These are phyloP conservation scores for Meda fulgida DNA, from an alignment of 2,797 vertebrate species.

Conservation along the genomic window DNA sequence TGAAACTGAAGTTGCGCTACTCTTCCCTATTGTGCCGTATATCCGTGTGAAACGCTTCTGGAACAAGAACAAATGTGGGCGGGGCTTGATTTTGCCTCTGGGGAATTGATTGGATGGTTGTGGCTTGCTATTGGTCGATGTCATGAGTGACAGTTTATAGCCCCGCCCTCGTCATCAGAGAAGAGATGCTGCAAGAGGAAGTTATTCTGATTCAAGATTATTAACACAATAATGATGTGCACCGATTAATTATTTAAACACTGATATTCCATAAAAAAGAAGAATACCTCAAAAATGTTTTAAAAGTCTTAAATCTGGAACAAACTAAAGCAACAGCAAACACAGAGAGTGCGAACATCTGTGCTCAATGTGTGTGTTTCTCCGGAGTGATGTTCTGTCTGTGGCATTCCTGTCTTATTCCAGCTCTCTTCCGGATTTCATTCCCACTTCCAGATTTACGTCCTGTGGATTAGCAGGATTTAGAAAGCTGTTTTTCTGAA, in stretches of 20 bases:
- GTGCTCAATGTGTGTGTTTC: conserved; percentile 39
- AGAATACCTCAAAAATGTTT: not conserved
- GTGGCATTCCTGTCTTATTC: conserved; percentile 29
- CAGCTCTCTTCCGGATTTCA: conserved; percentile 61
- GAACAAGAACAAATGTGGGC: not conserved
- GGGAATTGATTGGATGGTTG: too few species aligned
- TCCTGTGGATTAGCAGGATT: conserved; percentile 72
- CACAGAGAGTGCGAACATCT: conserved; percentile 24
- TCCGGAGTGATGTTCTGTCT: conserved; percentile 33
- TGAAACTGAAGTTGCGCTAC: not conserved
- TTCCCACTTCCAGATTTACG: conserved; percentile 63
- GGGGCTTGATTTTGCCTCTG: too few species aligned
- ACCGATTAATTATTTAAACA: not conserved
- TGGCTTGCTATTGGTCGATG: too few species aligned
- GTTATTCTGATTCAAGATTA: too few species aligned
- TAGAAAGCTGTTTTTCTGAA: conserved; percentile 52
- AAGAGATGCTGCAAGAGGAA: too few species aligned
- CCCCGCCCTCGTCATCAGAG: too few species aligned
- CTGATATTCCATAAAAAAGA: not conserved
- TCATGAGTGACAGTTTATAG: too few species aligned
- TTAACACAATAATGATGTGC: too few species aligned
- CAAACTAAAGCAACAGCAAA: not conserved
- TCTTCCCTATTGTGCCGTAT: not conserved
- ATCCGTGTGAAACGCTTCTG: not conserved
- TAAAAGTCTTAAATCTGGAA: not conserved